These are phyloP conservation scores for Agrotis exclamationis DNA, from an alignment of 2,888 invertebrate species.

Conservation along the genomic window DNA sequence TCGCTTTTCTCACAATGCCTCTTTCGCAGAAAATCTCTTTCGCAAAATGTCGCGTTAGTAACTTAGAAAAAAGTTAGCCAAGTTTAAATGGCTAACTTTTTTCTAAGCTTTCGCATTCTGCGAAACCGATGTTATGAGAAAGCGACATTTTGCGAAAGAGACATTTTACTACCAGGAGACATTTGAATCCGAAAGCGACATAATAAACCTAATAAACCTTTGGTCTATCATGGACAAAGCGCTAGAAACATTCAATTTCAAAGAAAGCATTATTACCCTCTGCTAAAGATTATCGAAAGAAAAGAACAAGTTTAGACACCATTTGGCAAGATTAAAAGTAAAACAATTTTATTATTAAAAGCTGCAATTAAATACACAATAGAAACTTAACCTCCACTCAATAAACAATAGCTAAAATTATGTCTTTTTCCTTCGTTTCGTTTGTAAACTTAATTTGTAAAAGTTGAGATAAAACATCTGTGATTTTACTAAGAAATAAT, in stretches of 20 bases:
- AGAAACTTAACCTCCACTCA: constrained; percentile 50
- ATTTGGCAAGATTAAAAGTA: constrained; percentile 52
- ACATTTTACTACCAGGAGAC: too few species aligned
- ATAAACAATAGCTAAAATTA: constrained; percentile 32
- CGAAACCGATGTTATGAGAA: too few species aligned
- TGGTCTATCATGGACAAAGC: not conserved
- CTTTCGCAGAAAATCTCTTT: too few species aligned
- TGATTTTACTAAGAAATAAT: not conserved
- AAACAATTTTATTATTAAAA: constrained; percentile 32
- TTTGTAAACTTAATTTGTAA: constrained; percentile 14
- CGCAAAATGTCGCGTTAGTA: too few species aligned
- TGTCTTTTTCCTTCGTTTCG: constrained; percentile 44
- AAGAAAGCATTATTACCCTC: not conserved
- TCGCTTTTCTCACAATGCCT: too few species aligned
- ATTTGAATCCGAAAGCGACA: too few species aligned
- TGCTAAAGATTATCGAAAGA: not conserved
- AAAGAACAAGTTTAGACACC: constrained; percentile 26
- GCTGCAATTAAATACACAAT: constrained; percentile 46
- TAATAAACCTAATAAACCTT: too few species aligned
- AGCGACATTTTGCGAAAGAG: too few species aligned
- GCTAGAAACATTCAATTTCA: not conserved
- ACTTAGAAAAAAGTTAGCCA: too few species aligned
- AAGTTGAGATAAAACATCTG: not conserved
- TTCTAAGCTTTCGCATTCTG: too few species aligned
- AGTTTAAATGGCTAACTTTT: too few species aligned